Percentiles rank a stretch among this genome's conserved stretches.
Conservation (phyloP, 2,797 vertebrate genomes). For the Adelosebastes latens region DNA sequence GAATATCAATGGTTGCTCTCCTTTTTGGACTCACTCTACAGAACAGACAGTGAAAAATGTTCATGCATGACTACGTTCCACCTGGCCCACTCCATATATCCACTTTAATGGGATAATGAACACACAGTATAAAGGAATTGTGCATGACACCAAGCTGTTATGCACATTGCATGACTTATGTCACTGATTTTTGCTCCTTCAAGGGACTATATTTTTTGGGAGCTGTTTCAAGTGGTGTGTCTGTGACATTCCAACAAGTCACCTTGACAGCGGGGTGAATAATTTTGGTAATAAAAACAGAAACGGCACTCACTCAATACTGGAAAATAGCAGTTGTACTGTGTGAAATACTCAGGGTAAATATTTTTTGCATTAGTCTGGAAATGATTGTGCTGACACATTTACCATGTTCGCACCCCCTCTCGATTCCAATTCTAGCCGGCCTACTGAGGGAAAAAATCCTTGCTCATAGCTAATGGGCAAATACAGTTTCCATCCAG, state of each 20-base stretch:
- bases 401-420: slow-evolving; percentile 28
- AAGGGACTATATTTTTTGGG: slow-evolving; percentile 63
- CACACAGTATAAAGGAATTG: slow-evolving; percentile 70
- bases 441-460: slow-evolving; percentile 24
- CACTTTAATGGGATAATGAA: slow-evolving; percentile 77
- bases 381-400: slow-evolving; percentile 54
- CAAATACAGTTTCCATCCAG: slow-evolving; percentile 44
- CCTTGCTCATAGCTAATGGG: slow-evolving; percentile 30
- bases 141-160: slow-evolving; percentile 69
- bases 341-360: slow-evolving; percentile 51
- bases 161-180: slow-evolving; percentile 69
- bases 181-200: slow-evolving; percentile 68
- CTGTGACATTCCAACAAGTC: slow-evolving; percentile 75
- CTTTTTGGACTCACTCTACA: slow-evolving; percentile 73
- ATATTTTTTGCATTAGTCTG: slow-evolving; percentile 53
- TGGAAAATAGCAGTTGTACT: slow-evolving; percentile 50
- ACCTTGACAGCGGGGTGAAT: slow-evolving; percentile 74
- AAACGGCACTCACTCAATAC: slow-evolving; percentile 42
- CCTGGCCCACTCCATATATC: slow-evolving; percentile 70
- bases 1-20: slow-evolving; percentile 81
- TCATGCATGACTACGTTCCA: slow-evolving; percentile 74
- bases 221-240: slow-evolving; percentile 58
- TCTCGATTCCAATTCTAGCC: slow-evolving; percentile 24
- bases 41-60: slow-evolving; percentile 77
- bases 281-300: slow-evolving; percentile 70